Percentiles rank a stretch among this genome's conserved stretches.
Conservation (phyloP, 2,797 vertebrate species). For the Pseudocheirus occidentalis region DNA sequence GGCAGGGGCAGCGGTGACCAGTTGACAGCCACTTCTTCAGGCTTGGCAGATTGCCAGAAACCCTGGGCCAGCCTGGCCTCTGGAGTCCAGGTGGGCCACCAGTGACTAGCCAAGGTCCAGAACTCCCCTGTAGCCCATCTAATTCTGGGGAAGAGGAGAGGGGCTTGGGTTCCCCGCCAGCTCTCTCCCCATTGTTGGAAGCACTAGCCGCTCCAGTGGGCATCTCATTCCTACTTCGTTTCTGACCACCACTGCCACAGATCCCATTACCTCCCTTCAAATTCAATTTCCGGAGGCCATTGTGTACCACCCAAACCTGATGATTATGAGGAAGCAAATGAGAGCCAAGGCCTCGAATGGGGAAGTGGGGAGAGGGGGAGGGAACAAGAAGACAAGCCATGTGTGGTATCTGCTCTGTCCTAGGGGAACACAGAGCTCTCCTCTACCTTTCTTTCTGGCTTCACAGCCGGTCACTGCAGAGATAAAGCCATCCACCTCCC, state of each 20-base stretch:
- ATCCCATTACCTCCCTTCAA: conserved; percentile 65
- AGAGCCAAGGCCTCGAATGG: not conserved
- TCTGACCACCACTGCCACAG: not conserved
- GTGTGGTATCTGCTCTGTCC: not conserved
- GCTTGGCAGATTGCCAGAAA: not conserved
- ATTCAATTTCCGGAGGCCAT: conserved; percentile 72
- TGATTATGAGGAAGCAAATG: conserved; percentile 2
- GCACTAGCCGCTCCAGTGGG: rapidly evolving
- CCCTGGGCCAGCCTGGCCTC: not conserved
- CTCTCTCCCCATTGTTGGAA: rapidly evolving
- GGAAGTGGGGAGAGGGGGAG: not conserved
- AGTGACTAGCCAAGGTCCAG: not conserved
- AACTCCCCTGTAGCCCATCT: not conserved
- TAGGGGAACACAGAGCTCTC: not conserved
- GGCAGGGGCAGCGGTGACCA: not conserved
- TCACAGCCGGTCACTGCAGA: not conserved
- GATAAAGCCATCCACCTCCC: not conserved
- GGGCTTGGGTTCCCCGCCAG: rapidly evolving
- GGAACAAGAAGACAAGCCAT: not conserved
- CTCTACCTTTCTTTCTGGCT: not conserved
- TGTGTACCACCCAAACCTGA: conserved; percentile 22
- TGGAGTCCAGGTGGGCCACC: not conserved
- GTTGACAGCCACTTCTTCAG: not conserved
- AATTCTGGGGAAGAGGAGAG: not conserved
- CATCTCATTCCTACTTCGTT: not conserved